Percentiles rank a stretch among this genome's conserved stretches.
phyloP scores from a whole-genome alignment of 1,140 invertebrate species.

The Lysiphlebus fabarum region DNA sequence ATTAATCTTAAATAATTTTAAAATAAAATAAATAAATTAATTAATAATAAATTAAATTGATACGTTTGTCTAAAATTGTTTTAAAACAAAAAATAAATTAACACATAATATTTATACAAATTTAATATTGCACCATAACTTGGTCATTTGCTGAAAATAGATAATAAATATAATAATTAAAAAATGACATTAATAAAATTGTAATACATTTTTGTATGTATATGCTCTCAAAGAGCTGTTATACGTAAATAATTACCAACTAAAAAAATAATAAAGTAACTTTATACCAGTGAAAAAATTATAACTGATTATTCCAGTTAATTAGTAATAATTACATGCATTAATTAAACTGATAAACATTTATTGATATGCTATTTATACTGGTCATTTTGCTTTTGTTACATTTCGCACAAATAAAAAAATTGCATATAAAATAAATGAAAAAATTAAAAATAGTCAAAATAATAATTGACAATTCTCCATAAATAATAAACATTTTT shows the following conservation, averaged over 20 bases:
- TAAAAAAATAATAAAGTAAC: neutral
- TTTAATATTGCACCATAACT: slow-evolving; percentile 9
- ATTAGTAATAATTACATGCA: neutral
- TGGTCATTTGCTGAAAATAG: neutral
- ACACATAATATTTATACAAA: slow-evolving; percentile 6
- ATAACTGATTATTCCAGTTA: slow-evolving; percentile 5
- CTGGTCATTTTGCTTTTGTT: no score
- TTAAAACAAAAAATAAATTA: slow-evolving; percentile 8
- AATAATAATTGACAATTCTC: no score
- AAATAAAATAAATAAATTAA: neutral
- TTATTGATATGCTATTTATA: no score
- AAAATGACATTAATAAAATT: neutral
- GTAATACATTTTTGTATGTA: slow-evolving; percentile 10
- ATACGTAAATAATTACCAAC: slow-evolving; percentile 6
- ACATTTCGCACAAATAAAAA: no score
- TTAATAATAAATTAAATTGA: neutral
- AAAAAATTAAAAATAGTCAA: no score
- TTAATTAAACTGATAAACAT: no score
- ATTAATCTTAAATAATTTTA: slow-evolving; percentile 1
- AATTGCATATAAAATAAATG: no score
- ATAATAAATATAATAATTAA: neutral
- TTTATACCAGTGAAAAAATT: slow-evolving; percentile 15
- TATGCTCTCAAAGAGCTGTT: slow-evolving; percentile 10
- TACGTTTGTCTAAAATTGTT: neutral
- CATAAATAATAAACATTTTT: no score